Evolutionary conservation across 2,797 vertebrate species (phyloP).

Genomic region (Gorsachius magnificus): DNA sequence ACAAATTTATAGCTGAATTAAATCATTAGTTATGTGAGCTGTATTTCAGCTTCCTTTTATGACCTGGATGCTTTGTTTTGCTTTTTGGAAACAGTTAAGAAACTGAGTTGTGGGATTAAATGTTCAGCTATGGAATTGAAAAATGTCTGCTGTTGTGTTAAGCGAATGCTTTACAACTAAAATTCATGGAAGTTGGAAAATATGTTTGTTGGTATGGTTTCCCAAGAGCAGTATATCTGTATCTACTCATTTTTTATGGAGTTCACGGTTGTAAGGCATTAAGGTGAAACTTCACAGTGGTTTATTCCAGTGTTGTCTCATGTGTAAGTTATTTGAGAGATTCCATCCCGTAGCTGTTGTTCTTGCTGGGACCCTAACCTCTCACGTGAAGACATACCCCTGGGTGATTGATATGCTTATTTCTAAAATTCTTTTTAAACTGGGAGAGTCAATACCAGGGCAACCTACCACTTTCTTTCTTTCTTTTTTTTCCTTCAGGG

Average conservation of each 20-base stretch:
- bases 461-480: background rate
- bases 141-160: conserved; percentile 14
- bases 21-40: background rate
- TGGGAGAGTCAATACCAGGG: background rate
- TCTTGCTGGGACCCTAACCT: background rate
- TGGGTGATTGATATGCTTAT: background rate
- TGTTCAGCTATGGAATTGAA: background rate
- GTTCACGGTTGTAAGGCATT: background rate
- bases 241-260: background rate
- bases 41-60: background rate
- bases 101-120: background rate
- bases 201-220: background rate
- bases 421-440: conserved; percentile 3
- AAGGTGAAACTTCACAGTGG: background rate
- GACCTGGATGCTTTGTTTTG: background rate
- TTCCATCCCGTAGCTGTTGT: background rate
- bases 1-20: background rate
- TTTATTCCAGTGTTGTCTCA: background rate
- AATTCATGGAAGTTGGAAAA: background rate
- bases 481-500: background rate
- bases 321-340: background rate
- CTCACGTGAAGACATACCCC: background rate
- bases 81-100: background rate
- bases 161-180: background rate
- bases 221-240: background rate